phyloP scores from a whole-genome alignment of 64 coral and sea anemone genomes.

The Pachyseris speciosa region DNA sequence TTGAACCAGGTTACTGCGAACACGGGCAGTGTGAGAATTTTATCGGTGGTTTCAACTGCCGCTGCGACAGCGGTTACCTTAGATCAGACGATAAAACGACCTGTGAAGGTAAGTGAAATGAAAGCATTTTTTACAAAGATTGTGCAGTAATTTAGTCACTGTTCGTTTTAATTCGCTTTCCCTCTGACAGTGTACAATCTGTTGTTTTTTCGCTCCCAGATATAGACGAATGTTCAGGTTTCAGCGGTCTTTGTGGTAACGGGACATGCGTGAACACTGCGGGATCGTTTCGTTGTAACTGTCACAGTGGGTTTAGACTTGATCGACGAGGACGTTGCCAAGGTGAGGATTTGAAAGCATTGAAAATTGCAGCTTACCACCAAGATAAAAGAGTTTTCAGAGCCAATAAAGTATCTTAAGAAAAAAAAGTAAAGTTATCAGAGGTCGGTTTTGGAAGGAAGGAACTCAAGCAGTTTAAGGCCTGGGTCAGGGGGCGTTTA shows the following conservation, averaged over 20 bases:
- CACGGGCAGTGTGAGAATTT: constrained; percentile 78
- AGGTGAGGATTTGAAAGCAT: constrained; percentile 6
- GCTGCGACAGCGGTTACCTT: constrained; percentile 64
- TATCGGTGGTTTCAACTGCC: constrained; percentile 70
- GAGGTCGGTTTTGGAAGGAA: too few relatives aligned
- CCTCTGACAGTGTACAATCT: background rate
- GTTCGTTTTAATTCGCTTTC: background rate
- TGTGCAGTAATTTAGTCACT: too few relatives aligned
- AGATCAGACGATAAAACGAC: constrained; percentile 53
- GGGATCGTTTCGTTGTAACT: constrained; percentile 83
- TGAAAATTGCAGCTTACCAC: background rate
- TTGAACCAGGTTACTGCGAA: constrained; percentile 75
- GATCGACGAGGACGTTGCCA: constrained; percentile 60
- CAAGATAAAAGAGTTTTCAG: too few relatives aligned
- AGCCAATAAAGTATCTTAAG: too few relatives aligned
- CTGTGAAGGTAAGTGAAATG: constrained; percentile 66
- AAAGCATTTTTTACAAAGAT: background rate
- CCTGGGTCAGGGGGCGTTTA: too few relatives aligned
- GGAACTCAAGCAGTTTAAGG: too few relatives aligned
- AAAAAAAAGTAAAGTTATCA: too few relatives aligned
- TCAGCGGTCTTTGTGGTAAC: constrained; percentile 74
- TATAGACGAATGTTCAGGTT: constrained; percentile 82
- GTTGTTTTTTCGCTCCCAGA: constrained; percentile 40
- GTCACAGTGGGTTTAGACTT: constrained; percentile 72
- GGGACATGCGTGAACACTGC: constrained; percentile 87